These are phyloP conservation scores for Cynoglossus semilaevis DNA, from an alignment of 2,113 vertebrate genomes.

Conservation along the genomic window DNA sequence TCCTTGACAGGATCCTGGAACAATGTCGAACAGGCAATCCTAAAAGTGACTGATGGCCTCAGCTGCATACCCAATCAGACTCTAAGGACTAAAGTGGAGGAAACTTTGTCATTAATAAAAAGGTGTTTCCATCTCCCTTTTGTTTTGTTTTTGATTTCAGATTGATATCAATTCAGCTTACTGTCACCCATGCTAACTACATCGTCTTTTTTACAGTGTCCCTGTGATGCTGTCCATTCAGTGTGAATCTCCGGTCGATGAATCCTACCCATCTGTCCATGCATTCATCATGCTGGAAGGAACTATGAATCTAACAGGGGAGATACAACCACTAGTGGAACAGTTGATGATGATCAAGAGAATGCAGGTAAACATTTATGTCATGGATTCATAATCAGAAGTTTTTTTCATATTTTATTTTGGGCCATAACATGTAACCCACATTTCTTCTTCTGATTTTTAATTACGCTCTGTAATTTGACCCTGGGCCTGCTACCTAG, in stretches of 20 bases:
- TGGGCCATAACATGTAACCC: too few relatives aligned
- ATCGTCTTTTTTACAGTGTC: constrained; percentile 74
- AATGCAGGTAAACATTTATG: constrained; percentile 86
- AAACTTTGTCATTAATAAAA: constrained; percentile 85
- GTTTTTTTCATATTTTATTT: too few relatives aligned
- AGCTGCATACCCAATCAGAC: constrained; percentile 76
- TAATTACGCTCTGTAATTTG: too few relatives aligned
- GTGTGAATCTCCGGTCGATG: constrained; percentile 79
- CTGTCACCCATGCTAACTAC: background rate
- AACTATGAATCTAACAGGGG: constrained; percentile 96
- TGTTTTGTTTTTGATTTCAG: too few relatives aligned
- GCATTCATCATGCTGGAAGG: constrained; percentile 94
- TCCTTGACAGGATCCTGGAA: constrained; percentile 83
- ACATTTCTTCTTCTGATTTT: too few relatives aligned
- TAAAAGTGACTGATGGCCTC: constrained; percentile 84
- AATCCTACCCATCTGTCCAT: constrained; percentile 90
- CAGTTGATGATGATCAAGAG: constrained; percentile 98
- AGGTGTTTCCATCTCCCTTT: constrained; percentile 71
- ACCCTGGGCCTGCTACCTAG: too few relatives aligned
- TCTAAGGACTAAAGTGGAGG: constrained; percentile 82
- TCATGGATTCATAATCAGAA: too few relatives aligned
- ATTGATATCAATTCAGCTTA: background rate
- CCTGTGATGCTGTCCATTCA: constrained; percentile 86
- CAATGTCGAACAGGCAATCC: constrained; percentile 84
- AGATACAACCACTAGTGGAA: constrained; percentile 90